Evolutionary conservation across 2,113 vertebrate genomes (phyloP).

Genomic region (Turnix velox): DNA sequence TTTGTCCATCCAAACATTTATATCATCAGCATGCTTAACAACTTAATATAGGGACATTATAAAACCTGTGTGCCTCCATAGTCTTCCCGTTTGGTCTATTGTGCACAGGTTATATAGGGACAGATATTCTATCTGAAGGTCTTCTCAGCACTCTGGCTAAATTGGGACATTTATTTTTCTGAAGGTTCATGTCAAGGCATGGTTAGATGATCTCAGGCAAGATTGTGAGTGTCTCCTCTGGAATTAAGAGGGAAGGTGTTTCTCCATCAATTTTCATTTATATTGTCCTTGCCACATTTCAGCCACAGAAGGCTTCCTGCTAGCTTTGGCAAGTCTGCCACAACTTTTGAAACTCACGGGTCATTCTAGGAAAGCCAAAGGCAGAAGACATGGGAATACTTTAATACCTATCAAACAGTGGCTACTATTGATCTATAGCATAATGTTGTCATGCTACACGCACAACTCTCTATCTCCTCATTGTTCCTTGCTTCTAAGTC

Average conservation of each 20-base stretch:
- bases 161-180: neutral
- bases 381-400: neutral
- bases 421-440: neutral
- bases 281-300: neutral
- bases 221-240: neutral
- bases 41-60: neutral
- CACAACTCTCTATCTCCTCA: neutral
- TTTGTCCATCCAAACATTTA: neutral
- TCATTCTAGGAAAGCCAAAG: neutral
- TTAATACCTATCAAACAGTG: neutral
- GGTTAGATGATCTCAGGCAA: neutral
- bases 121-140: neutral
- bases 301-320: neutral
- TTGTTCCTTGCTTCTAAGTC: neutral
- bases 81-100: neutral
- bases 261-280: neutral
- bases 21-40: neutral
- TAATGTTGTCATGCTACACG: neutral
- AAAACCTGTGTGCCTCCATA: neutral
- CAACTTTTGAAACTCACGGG: neutral
- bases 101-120: neutral
- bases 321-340: neutral
- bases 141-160: neutral
- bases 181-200: neutral
- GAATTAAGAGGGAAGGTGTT: neutral